A percentile compares a stretch with the other conserved stretches of the same genome.
These are phyloP conservation scores for Drosophila nikananu DNA, from an alignment of 1,140 invertebrate genomes.

Conservation along the genomic window DNA sequence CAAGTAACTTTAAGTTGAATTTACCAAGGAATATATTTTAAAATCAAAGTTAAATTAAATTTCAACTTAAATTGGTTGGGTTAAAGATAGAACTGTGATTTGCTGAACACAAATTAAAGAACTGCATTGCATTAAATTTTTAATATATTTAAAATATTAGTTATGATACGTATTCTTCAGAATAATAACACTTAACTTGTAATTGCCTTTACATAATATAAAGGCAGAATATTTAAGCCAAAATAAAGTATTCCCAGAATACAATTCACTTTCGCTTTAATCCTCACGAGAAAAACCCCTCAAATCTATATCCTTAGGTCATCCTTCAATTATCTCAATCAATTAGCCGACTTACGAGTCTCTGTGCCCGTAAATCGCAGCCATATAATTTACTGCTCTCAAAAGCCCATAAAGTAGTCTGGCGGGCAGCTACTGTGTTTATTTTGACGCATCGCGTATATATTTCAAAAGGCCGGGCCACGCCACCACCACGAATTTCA, in stretches of 20 bases:
- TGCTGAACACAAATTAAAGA: too few species aligned
- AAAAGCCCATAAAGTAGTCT: conserved; percentile 55
- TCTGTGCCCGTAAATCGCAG: conserved; percentile 32
- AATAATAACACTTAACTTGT: not conserved
- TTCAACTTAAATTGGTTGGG: not conserved
- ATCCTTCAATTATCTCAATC: conserved; percentile 54
- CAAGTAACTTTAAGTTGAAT: not conserved
- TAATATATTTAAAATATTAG: not conserved
- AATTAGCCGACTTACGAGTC: conserved; percentile 48
- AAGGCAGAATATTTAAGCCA: not conserved
- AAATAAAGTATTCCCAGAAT: not conserved
- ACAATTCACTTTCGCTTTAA: not conserved
- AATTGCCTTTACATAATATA: not conserved
- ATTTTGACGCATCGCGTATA: conserved; percentile 65
- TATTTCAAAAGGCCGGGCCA: conserved; percentile 53
- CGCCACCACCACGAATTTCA: conserved; percentile 13
- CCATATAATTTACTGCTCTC: conserved; percentile 60
- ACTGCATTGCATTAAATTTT: too few species aligned
- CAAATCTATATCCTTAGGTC: conserved; percentile 22
- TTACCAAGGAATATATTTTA: not conserved
- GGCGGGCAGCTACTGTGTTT: conserved; percentile 67
- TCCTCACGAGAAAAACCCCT: not conserved
- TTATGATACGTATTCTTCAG: accelerated
- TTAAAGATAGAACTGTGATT: too few species aligned
- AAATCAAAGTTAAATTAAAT: too few species aligned